Evolutionary conservation across 2,888 invertebrate genomes (phyloP), one percentile per base, ranked within the genome.

Genomic region (Drosophila nigricruria): DNA sequence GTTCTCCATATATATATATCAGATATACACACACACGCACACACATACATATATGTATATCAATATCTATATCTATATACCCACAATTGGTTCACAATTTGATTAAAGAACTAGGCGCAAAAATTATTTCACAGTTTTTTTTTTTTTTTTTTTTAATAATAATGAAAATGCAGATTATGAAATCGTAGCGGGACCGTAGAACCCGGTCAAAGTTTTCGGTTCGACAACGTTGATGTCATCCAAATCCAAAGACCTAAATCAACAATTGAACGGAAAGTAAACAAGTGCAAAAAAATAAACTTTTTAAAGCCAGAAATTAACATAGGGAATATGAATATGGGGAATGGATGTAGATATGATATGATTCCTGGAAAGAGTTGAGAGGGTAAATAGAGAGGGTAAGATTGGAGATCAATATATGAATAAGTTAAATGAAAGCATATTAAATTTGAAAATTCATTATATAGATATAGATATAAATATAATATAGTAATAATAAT

Each of bases 101-200:
- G 80, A 82, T 82, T 75, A 70, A 81, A 43, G 58, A 70, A 82
- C 78, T 38, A 45, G 32, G 49, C 58, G 69, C 68, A 40, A 72
- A 68, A 61, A 57, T 5, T 20, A 12, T 62, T 23, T 36, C 40
- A 49, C 16, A 20, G 10, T 16, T 40, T 3, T 27, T 18, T 20
- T 20, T 23, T 20, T 34, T 34, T 50, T 14, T 18, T 14, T 14
- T 20, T 6, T 8, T 20, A 34, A 23, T 16, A 20, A 20, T 42
- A 42, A 42, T 42, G 5, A 32, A 56, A 20, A 42, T 43, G 6
- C 36, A 54, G 42, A 42, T 42, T 56, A 32, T 42, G 38, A 27
- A 56, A 40, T 42, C 16, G 16, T 12, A 36, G 36, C 20, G 23
- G 23, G 40, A 40, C 18, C n/a, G 20, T n/a, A n/a, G n/a, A 53